Conservation (phyloP, 2,113 vertebrate species). For the Scalopus aquaticus region DNA sequence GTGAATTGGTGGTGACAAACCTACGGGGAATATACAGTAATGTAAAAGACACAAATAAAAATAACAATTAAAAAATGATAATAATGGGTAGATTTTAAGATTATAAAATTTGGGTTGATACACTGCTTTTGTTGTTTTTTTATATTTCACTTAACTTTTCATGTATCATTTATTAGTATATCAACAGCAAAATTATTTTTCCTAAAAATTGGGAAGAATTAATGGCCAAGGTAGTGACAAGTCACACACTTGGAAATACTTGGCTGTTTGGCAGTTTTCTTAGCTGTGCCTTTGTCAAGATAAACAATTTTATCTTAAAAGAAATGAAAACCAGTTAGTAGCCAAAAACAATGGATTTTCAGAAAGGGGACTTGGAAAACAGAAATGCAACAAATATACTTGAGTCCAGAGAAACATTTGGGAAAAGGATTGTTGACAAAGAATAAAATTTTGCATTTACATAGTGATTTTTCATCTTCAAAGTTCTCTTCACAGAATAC, state of each 20-base stretch:
- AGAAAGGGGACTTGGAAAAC: conserved; percentile 34
- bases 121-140: neutral
- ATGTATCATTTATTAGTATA: neutral
- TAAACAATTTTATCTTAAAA: conserved; percentile 72
- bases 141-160: neutral
- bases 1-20: too few species aligned
- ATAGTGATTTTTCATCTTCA: conserved; percentile 26
- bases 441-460: conserved; percentile 49
- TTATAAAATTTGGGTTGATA: neutral
- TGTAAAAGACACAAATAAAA: too few species aligned
- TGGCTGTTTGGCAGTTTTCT: conserved; percentile 7
- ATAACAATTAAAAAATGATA: too few species aligned
- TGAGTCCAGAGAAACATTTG: conserved; percentile 44
- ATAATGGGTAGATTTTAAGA: neutral
- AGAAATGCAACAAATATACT: conserved; percentile 59
- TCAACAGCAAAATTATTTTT: neutral
- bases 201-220: conserved; percentile 36
- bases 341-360: conserved; percentile 57
- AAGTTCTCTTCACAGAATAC: neutral
- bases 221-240: neutral
- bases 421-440: conserved; percentile 47
- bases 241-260: conserved; percentile 31
- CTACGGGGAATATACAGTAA: too few species aligned
- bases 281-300: conserved; percentile 40
- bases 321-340: conserved; percentile 60